phyloP scores from a whole-genome alignment of 2,888 invertebrate genomes.

The Harpalus rubripes region DNA sequence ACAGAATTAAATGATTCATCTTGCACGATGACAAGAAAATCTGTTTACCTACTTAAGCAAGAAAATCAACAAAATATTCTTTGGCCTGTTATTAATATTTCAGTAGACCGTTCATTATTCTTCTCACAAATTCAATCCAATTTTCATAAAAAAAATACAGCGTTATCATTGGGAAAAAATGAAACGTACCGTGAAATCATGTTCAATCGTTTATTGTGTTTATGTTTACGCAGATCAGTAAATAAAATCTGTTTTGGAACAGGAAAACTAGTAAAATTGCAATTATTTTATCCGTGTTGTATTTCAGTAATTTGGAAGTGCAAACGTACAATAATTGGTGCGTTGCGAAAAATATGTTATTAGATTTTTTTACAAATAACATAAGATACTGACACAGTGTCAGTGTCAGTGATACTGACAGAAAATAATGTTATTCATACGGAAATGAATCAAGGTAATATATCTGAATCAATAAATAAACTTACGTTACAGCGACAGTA shows the following conservation, averaged over 20 bases:
- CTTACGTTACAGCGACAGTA: no score
- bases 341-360: slow-evolving; percentile 13
- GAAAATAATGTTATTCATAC: no score
- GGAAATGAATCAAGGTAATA: no score
- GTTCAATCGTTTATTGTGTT: background rate
- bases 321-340: slow-evolving; percentile 15
- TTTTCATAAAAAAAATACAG: background rate
- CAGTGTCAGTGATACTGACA: no score
- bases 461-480: no score
- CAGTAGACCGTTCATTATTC: background rate
- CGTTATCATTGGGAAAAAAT: background rate
- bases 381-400: no score
- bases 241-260: slow-evolving; percentile 4
- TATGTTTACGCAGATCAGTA: background rate
- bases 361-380: no score
- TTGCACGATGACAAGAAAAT: background rate
- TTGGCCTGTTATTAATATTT: background rate
- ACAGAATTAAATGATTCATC: background rate
- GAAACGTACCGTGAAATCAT: background rate
- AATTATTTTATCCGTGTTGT: slow-evolving; percentile 9
- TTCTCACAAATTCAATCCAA: background rate
- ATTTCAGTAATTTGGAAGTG: slow-evolving; percentile 18
- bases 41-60: background rate
- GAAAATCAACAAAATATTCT: background rate
- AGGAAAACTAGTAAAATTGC: slow-evolving; percentile 16